phyloP scores from a whole-genome alignment of 1,140 invertebrate genomes.

The Ephestia elutella region DNA sequence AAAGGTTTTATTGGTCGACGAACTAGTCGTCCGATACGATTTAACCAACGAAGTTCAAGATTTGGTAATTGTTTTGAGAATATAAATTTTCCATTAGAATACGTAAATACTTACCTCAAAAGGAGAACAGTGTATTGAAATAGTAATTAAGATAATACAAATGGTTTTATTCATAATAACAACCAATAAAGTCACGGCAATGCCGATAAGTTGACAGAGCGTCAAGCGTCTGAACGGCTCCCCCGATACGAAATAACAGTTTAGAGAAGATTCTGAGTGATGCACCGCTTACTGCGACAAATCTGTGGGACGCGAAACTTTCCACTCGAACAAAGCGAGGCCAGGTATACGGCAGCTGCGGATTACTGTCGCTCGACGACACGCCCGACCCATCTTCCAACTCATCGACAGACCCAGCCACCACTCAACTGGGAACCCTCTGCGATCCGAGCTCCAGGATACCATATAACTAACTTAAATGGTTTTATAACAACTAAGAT shows the following conservation, averaged over 20 bases:
- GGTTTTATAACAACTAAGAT: conserved; percentile 59
- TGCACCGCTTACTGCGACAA: conserved; percentile 40
- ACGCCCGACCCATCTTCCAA: conserved; percentile 29
- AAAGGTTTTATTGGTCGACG: conserved; percentile 66
- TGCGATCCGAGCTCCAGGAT: conserved; percentile 23
- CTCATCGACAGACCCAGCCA: conserved; percentile 22
- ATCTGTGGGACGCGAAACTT: conserved; percentile 42
- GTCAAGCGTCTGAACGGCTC: neutral
- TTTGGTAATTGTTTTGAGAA: neutral
- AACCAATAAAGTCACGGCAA: neutral
- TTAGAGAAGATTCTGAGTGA: conserved; percentile 8
- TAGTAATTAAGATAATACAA: conserved; percentile 4
- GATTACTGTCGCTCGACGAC: conserved; percentile 46
- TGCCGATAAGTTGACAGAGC: neutral
- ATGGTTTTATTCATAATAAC: neutral
- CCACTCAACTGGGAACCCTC: conserved; percentile 17
- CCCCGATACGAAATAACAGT: conserved; percentile 10
- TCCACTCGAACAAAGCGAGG: conserved; percentile 60
- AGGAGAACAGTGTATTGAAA: neutral
- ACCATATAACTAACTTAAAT: conserved; percentile 51
- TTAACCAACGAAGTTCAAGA: conserved; percentile 2
- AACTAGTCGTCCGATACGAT: conserved; percentile 51
- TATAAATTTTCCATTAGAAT: neutral
- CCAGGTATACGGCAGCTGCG: conserved; percentile 63
- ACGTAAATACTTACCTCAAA: too few species aligned